A percentile compares a stretch with the other conserved stretches of the same genome.
These are phyloP conservation scores for Sebastes glaucus DNA, from an alignment of 2,797 vertebrate species.

Conservation along the genomic window DNA sequence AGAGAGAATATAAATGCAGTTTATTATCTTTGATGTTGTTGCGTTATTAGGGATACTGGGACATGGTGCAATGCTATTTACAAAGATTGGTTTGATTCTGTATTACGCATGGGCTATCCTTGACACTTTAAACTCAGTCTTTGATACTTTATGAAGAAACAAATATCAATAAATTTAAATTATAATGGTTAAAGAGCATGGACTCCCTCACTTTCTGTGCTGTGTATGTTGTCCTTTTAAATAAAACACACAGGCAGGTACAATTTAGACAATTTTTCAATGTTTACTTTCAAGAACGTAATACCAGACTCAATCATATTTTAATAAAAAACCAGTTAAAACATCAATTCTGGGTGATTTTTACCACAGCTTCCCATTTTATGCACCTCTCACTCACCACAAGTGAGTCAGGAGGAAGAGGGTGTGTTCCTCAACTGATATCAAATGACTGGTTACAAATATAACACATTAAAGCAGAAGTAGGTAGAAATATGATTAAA, in stretches of 20 bases:
- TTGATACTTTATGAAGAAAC: conserved; percentile 69
- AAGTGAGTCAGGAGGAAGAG: background rate
- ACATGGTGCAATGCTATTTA: conserved; percentile 75
- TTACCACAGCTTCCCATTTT: background rate
- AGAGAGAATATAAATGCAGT: conserved; percentile 39
- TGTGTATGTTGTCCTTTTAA: conserved; percentile 1
- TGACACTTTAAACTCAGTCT: conserved; percentile 56
- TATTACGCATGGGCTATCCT: conserved; percentile 68
- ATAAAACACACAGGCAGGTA: background rate
- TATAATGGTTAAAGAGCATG: conserved; percentile 42
- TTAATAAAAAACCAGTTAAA: background rate
- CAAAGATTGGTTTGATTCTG: conserved; percentile 65
- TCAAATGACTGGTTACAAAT: background rate
- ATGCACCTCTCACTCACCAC: background rate
- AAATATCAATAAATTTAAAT: conserved; percentile 75
- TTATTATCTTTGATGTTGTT: conserved; percentile 43
- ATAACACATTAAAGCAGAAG: background rate
- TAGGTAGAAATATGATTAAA: too few relatives aligned
- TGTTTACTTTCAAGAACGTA: background rate
- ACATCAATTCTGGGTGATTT: background rate
- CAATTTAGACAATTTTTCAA: background rate
- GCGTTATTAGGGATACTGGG: conserved; percentile 75
- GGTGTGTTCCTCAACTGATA: background rate
- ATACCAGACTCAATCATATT: background rate
- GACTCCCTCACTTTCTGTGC: conserved; percentile 9